Base-by-base conservation (phyloP, 1,140 invertebrate species). In the Penaeus indicus region DNA sequence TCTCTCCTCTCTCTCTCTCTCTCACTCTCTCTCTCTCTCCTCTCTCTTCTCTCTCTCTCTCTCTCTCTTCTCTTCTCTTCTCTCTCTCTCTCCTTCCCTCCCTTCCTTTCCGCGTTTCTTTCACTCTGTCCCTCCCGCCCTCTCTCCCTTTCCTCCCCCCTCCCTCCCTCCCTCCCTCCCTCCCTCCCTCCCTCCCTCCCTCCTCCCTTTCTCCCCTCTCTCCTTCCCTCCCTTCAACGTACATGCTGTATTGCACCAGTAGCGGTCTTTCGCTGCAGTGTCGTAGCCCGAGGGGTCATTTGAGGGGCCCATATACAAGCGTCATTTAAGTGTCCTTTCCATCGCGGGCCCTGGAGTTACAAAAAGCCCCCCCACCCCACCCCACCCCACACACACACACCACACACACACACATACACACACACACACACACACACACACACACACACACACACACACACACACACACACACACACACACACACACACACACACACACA, bases 1-100 rank as follows among this genome's bases (percentile, higher is more conserved):
- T 8, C n/a, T 54, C 11, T 25, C 32, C 61, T 54, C 27, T 62
- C 54, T 62, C 80, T 82, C 80, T 10, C 80, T 82, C 80, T 63
- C 80, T 63, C 47, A 8, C 80, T 63, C 47, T 10, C 80, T 62
- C 11, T 8, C 32, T 80, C 1, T 2, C 19, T 60, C 16, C 10
- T 47, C 1, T 16, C n/a, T 21, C 22, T 7, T 54, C 60, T 22
- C 3, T 32, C 60, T 27, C 60, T 16, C 80, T 19, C 27, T 62
- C 80, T 16, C 27, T 8, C 21, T 22, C 27, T 63, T 47, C 18
- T 16, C 63, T 47, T 1, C 27, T 32, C 47, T 19, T 4, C 25
- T 38, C 60, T 10, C 25, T 38, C 25, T 8, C 47, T 5, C 47
- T 13, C 21, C 5, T 81, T 27, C 27, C 27, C 25, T 7, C 16